Percentiles rank a stretch among this genome's conserved stretches.
These are phyloP conservation scores for Acanthosepion lycidas DNA, from an alignment of 2,888 invertebrate genomes.

Conservation along the genomic window DNA sequence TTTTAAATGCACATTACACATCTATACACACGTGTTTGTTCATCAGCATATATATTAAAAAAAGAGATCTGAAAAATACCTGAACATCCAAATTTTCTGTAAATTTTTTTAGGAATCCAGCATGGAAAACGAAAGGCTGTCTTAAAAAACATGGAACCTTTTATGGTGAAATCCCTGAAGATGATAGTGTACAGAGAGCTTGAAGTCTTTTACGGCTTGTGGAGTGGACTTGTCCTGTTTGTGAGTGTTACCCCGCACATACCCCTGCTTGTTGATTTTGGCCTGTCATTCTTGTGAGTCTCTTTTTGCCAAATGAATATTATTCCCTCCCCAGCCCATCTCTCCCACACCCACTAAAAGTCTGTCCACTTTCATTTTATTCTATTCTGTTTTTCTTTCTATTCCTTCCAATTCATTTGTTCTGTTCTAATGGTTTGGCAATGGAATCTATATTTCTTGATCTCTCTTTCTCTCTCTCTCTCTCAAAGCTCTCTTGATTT, in stretches of 20 bases:
- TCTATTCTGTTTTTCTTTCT: neutral
- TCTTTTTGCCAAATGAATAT: neutral
- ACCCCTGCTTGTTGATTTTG: conserved; percentile 13
- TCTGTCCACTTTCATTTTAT: neutral
- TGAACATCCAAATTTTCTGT: conserved; percentile 14
- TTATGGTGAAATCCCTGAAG: neutral
- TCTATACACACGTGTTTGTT: neutral
- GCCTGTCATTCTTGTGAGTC: conserved; percentile 8
- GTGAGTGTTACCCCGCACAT: conserved; percentile 33
- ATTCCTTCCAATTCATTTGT: neutral
- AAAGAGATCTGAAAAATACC: neutral
- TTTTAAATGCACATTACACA: neutral
- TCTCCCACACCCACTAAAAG: neutral
- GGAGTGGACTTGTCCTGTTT: conserved; percentile 23
- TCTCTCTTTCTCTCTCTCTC: neutral
- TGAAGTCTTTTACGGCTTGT: conserved; percentile 33
- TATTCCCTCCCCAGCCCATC: neutral
- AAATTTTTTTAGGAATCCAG: conserved; percentile 10
- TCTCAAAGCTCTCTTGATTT: neutral
- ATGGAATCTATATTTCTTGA: neutral
- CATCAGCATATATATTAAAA: neutral
- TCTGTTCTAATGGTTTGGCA: neutral
- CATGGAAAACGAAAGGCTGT: conserved; percentile 20
- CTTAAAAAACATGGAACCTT: conserved; percentile 33
- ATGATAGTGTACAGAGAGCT: conserved; percentile 23